Base-by-base conservation (phyloP, 2,797 vertebrate genomes). In the Babyrousa celebensis region DNA sequence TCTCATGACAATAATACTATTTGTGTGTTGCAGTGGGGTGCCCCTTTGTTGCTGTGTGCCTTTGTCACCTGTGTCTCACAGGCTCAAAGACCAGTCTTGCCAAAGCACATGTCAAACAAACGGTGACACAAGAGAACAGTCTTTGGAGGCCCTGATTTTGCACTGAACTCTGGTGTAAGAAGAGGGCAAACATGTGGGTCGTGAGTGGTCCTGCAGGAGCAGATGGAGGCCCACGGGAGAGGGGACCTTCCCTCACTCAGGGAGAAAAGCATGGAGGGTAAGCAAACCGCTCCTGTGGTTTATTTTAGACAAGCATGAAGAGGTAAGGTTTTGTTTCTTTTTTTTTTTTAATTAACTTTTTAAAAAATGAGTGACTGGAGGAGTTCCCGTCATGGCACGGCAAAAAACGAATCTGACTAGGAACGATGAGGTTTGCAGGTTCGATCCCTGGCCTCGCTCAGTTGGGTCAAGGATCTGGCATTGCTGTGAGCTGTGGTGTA, bases 161-260 rank as follows among this genome's bases (percentile, higher is more conserved):
- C 83, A 27, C 56, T 10, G 60, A 27, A 1, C 72, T 21, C 11
- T 7, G 21, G 17, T 63, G 72, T 58, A 3, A 58, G 67, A 63
- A 78, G 23, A 78, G 27, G 10, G 40, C 48, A 40, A 1, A n/a
- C 25, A 20, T 6, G 11, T 14, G 52, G 43, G 0, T n/a, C 63
- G 0, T 7, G 1, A 29, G 14, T 0, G 1, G 25, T 9, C 16
- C 25, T 17, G 21, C 16, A 0, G 25, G 2, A 29, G 90, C 78
- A 12, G 23, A 58, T 3, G 67, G 58, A 12, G 43, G 21, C 20
- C 5, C 11, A 1, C 52, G 70, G 79, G 52, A 56, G 25, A 40
- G n/a, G 2, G 8, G 62, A 12, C 40, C 29, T 4, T 1, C 5
- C 63, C 68, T 20, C 3, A 32, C 68, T 21, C 58, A 29, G 56